Evolutionary conservation across 53 echinoderm and acorn worm species (phyloP).

Genomic region (Arbacia lixula): DNA sequence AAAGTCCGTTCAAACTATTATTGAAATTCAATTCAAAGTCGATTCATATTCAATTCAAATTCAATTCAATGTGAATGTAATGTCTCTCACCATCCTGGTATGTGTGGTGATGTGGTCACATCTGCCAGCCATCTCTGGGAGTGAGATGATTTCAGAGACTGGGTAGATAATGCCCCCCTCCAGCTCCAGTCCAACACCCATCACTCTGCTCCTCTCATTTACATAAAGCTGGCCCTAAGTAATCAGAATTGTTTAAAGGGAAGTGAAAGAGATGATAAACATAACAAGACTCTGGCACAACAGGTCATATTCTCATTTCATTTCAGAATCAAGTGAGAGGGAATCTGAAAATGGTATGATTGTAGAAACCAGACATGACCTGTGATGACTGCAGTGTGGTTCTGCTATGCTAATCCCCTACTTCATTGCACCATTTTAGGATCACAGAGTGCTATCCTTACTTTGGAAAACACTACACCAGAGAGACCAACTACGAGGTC

Average conservation of each 20-base stretch:
- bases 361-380: no score
- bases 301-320: neutral
- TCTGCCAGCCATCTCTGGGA: slow-evolving; percentile 77
- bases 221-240: slow-evolving; percentile 41
- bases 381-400: no score
- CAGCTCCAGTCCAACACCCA: slow-evolving; percentile 46
- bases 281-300: neutral
- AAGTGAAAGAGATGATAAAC: neutral
- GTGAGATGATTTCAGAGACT: slow-evolving; percentile 68
- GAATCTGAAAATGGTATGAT: no score
- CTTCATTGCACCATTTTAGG: no score
- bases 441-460: no score
- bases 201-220: slow-evolving; percentile 54
- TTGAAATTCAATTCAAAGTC: no score
- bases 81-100: slow-evolving; percentile 25
- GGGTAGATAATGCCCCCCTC: slow-evolving; percentile 66
- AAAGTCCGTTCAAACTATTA: no score
- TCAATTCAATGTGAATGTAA: neutral
- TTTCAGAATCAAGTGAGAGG: no score
- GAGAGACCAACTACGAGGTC: no score
- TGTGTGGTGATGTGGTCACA: slow-evolving; percentile 44
- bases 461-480: no score
- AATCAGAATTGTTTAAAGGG: neutral
- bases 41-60: neutral
- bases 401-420: no score